These are phyloP conservation scores for Tricholaema leucomelas DNA, from an alignment of 2,113 vertebrate species.

Conservation along the genomic window DNA sequence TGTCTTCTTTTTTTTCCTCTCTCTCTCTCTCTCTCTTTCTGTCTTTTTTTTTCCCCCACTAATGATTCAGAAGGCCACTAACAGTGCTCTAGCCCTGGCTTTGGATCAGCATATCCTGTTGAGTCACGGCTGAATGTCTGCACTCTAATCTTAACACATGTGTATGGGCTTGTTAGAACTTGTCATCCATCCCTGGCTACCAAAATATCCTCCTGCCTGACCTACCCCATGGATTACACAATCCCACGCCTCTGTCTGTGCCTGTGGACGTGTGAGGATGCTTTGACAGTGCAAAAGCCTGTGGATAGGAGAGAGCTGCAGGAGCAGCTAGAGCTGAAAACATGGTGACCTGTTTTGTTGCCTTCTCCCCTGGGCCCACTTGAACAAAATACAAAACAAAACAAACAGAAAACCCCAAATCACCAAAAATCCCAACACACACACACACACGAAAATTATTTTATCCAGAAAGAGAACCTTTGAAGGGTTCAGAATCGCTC, in stretches of 20 bases:
- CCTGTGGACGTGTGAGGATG: rapidly evolving
- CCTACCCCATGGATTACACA: not conserved
- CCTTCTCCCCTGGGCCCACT: not conserved
- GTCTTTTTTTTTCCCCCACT: too few relatives aligned
- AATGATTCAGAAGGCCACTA: slow-evolving; percentile 72
- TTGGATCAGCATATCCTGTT: slow-evolving; percentile 62
- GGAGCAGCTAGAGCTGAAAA: not conserved
- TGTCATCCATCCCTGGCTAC: slow-evolving; percentile 56
- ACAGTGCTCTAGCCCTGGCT: slow-evolving; percentile 53
- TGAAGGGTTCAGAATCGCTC: not conserved
- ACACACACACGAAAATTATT: not conserved
- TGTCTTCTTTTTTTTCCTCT: not conserved
- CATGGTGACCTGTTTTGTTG: rapidly evolving
- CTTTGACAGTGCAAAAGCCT: not conserved
- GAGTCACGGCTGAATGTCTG: slow-evolving; percentile 72
- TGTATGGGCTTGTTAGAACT: slow-evolving; percentile 67
- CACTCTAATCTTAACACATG: slow-evolving; percentile 70
- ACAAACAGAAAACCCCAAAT: too few relatives aligned
- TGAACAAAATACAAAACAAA: not conserved
- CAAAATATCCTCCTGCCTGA: slow-evolving; percentile 58
- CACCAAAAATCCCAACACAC: too few relatives aligned
- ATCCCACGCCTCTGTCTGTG: not conserved
- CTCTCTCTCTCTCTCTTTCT: not conserved
- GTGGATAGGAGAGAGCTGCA: not conserved
- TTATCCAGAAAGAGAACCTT: not conserved